Evolutionary conservation across 2,797 vertebrate species (phyloP).

Genomic region (Poecilia wingei): DNA sequence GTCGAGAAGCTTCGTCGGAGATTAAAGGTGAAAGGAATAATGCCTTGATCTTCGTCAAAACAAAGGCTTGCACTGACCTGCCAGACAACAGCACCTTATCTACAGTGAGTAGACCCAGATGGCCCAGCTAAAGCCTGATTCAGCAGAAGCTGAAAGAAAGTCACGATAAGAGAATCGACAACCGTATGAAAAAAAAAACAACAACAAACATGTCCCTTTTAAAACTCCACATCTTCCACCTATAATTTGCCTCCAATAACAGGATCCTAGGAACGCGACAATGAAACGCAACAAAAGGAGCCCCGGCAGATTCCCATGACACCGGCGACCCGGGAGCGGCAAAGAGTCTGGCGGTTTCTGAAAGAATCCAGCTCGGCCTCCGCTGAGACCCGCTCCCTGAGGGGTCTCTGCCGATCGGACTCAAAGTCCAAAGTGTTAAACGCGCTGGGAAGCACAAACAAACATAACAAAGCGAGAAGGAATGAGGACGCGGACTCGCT

Average conservation of each 20-base stretch:
- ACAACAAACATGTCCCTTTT: conserved; percentile 6
- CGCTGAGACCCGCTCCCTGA: conserved; percentile 24
- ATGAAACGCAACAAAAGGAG: conserved; percentile 50
- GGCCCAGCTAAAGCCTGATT: conserved; percentile 20
- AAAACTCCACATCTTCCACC: conserved; percentile 8
- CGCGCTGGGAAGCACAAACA: conserved; percentile 26
- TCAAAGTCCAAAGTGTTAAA: conserved; percentile 32
- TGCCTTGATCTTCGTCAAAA: conserved; percentile 34
- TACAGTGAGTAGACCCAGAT: conserved; percentile 45
- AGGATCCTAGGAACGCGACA: conserved; percentile 44
- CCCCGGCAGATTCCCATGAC: conserved; percentile 51
- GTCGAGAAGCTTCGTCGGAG: background rate
- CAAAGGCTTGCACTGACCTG: conserved; percentile 26
- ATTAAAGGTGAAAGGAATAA: background rate
- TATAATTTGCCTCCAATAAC: conserved; percentile 28
- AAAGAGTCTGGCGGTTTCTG: conserved; percentile 68
- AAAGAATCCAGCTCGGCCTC: conserved; percentile 49
- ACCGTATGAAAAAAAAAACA: background rate
- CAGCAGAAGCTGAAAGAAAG: conserved; percentile 17
- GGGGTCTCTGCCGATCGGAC: conserved; percentile 19
- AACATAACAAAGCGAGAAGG: conserved; percentile 55
- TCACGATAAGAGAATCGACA: conserved; percentile 16
- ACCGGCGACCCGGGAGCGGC: conserved; percentile 47
- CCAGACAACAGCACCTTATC: conserved; percentile 17
- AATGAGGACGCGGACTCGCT: conserved; percentile 21